Percentiles rank a stretch among this genome's conserved stretches.
These are phyloP conservation scores for Allygus modestus DNA, from an alignment of 2,888 invertebrate genomes.

Conservation along the genomic window DNA sequence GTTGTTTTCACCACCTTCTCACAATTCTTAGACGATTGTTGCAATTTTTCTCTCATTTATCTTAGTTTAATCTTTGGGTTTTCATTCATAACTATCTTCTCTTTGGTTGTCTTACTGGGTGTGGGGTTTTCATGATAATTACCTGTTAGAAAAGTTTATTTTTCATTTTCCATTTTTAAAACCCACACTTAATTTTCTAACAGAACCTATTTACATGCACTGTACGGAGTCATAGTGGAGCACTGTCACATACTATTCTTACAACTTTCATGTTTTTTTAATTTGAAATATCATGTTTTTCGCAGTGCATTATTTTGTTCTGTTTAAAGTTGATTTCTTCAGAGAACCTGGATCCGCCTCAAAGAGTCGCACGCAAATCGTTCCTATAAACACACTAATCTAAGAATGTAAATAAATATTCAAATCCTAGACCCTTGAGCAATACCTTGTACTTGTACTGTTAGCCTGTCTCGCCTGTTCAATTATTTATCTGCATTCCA, in stretches of 20 bases:
- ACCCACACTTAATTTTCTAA: too few relatives aligned
- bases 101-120: too few relatives aligned
- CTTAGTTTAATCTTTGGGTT: neutral
- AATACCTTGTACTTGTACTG: neutral
- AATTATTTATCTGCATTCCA: constrained; percentile 1
- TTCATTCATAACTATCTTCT: too few relatives aligned
- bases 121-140: too few relatives aligned
- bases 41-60: neutral
- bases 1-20: neutral
- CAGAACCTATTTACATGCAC: neutral
- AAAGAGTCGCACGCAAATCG: constrained; percentile 14
- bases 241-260: too few relatives aligned
- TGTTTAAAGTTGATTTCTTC: too few relatives aligned
- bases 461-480: neutral
- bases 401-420: constrained; percentile 32
- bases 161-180: too few relatives aligned
- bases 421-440: constrained; percentile 10
- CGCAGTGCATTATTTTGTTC: too few relatives aligned
- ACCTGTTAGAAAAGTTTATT: too few relatives aligned
- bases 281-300: too few relatives aligned
- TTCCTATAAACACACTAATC: constrained; percentile 39
- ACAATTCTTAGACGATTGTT: neutral
- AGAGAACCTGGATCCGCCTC: neutral
- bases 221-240: neutral
- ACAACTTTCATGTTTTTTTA: too few relatives aligned